Evolutionary conservation across 1,140 invertebrate genomes (phyloP).

Genomic region (Diachasmimorpha longicaudata): DNA sequence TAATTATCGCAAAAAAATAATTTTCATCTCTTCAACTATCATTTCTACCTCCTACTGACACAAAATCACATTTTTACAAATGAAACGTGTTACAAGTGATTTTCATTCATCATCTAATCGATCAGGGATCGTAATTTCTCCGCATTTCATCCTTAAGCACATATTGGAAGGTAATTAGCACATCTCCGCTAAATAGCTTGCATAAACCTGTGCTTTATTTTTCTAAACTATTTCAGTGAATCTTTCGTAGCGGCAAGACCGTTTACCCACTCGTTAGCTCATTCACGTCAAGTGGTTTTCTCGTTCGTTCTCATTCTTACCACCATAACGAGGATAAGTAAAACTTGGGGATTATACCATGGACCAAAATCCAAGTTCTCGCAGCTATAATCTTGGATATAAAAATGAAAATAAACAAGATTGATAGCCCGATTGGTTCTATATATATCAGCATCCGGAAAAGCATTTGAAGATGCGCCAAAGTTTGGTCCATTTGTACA

Average conservation of each 20-base stretch:
- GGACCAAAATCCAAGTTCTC: background rate
- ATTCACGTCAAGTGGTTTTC: conserved; percentile 45
- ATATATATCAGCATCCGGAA: background rate
- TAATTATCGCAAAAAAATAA: too few species aligned
- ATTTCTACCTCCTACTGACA: background rate
- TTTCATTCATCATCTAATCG: background rate
- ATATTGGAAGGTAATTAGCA: conserved; percentile 29
- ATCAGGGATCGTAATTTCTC: background rate
- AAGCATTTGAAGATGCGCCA: background rate
- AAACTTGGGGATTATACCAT: background rate
- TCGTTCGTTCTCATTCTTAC: conserved; percentile 9
- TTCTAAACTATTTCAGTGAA: conserved; percentile 6
- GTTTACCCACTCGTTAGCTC: conserved; percentile 50
- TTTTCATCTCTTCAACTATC: too few species aligned
- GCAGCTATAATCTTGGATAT: background rate
- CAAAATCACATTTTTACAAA: background rate
- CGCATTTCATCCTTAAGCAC: background rate
- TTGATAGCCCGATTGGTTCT: background rate
- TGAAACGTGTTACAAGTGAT: background rate
- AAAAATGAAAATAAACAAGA: background rate
- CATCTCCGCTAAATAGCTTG: conserved; percentile 35
- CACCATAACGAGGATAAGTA: background rate
- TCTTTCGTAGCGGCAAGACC: conserved; percentile 2
- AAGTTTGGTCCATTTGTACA: background rate
- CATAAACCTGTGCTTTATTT: conserved; percentile 23